A percentile compares a stretch with the other conserved stretches of the same genome.
Conservation (phyloP, 1,140 invertebrate genomes). For the Panagrolaimus sp. region DNA sequence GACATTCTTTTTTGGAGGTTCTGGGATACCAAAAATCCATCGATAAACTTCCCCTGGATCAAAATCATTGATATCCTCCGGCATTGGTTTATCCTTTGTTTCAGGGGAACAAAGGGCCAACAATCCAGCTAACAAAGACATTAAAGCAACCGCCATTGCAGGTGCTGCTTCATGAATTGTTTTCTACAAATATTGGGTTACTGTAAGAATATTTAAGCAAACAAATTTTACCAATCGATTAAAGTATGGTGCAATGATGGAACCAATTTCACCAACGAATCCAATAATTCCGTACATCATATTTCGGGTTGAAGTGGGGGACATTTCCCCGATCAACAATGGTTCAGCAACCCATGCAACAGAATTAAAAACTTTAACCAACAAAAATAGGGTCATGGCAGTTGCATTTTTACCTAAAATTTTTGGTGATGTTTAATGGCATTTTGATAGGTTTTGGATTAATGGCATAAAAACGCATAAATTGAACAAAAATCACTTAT, state of each 20-base stretch:
- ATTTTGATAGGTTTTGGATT: too few relatives aligned
- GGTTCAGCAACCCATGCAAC: constrained; percentile 43
- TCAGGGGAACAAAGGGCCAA: constrained; percentile 33
- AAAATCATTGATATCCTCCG: constrained; percentile 44
- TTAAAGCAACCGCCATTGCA: constrained; percentile 32
- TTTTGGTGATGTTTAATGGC: too few relatives aligned
- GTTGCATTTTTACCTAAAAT: constrained; percentile 31
- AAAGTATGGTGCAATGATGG: constrained; percentile 47
- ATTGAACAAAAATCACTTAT: too few relatives aligned
- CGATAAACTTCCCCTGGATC: constrained; percentile 37
- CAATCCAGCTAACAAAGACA: constrained; percentile 42
- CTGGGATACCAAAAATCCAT: constrained; percentile 6
- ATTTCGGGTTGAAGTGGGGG: constrained; percentile 44
- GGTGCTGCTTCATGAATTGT: constrained; percentile 34
- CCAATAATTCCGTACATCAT: constrained; percentile 35
- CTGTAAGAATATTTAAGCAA: too few relatives aligned
- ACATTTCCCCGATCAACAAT: constrained; percentile 43
- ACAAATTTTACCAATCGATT: constrained; percentile 37
- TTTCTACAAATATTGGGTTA: constrained; percentile 27
- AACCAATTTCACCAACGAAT: constrained; percentile 43
- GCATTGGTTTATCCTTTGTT: constrained; percentile 41
- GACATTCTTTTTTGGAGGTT: too few relatives aligned
- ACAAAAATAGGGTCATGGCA: constrained; percentile 36
- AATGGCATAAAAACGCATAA: too few relatives aligned
- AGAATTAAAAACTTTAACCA: constrained; percentile 46